Base-by-base conservation (phyloP, 2,113 vertebrate species). In the Otolemur garnettii region DNA sequence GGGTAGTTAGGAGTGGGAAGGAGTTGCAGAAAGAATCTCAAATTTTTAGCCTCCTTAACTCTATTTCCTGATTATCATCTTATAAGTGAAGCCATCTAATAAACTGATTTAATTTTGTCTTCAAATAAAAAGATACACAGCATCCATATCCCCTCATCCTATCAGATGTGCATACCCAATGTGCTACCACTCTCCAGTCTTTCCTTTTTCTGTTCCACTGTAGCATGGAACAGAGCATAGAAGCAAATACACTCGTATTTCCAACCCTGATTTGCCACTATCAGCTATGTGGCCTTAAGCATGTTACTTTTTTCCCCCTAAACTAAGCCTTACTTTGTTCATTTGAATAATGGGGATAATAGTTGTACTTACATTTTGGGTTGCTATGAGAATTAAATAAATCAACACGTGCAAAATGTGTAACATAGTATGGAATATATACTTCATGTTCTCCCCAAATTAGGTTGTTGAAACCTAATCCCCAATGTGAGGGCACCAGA, bases 351-450 rank as follows among this genome's bases (percentile, higher is more conserved):
- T 62, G 26, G 38, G 4, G 24, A 24, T 62, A 90, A 50, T 10
- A 93, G 69, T 26, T 7, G 53, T 55, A 85, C 4, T 93, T 91
- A 85, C 12, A 68, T 87, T 91, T 95, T 81, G 38, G 68, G 60
- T 68, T 83, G 81, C 6, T 92, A 14, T 89, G 83, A 91, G 30
- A 85, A 95, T 93, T 85, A 57, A 94, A 68, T 93, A 93, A 83
- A 7, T 86, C 45, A 91, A 94, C 11, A 17, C 57, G 91, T 71
- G 22, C 38, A 93, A 87, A 64, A 42, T 93, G 21, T 59, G 86
- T 83, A 84, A 81, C 28, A 45, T 35, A 84, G 38, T 96, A 80
- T 71, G 38, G 2, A 26, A 57, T 30, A 22, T 7, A 55, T 21
- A 57, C 13, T 74, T 87, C 21, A 19, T 89, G 45, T 7, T 7